These are phyloP conservation scores for Apamea crenata DNA, from an alignment of 2,888 invertebrate genomes.

Conservation along the genomic window DNA sequence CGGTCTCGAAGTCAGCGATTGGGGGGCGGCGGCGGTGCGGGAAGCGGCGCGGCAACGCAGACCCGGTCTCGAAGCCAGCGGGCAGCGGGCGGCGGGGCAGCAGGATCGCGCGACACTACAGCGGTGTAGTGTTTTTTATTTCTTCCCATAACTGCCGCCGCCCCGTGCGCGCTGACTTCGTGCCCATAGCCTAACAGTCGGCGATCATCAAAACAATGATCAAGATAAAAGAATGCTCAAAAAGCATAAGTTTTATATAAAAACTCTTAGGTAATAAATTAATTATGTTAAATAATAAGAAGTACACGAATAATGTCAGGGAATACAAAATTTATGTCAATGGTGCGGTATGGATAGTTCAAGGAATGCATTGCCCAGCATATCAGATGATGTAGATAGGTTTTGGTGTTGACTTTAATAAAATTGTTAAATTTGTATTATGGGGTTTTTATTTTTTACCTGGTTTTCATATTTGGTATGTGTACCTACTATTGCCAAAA, in stretches of 20 bases:
- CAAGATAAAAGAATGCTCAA: slow-evolving; percentile 74
- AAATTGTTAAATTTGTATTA: slow-evolving; percentile 89
- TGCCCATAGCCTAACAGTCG: slow-evolving; percentile 1
- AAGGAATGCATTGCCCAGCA: slow-evolving; percentile 82
- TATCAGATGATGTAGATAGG: slow-evolving; percentile 87
- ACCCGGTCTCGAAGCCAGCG: too few relatives aligned
- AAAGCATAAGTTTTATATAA: slow-evolving; percentile 72
- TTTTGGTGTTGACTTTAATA: slow-evolving; percentile 87
- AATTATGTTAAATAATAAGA: slow-evolving; percentile 71
- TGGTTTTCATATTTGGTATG: too few relatives aligned
- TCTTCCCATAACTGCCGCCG: too few relatives aligned
- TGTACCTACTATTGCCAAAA: too few relatives aligned
- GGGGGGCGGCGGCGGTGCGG: too few relatives aligned
- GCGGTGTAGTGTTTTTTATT: too few relatives aligned
- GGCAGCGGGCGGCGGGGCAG: too few relatives aligned
- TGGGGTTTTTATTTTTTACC: slow-evolving; percentile 63
- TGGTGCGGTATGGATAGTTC: slow-evolving; percentile 61
- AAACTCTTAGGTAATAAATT: slow-evolving; percentile 70
- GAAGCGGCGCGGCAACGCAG: too few relatives aligned
- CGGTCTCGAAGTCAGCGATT: too few relatives aligned
- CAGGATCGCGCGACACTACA: too few relatives aligned
- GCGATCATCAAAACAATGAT: slow-evolving; percentile 62
- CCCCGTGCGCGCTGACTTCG: too few relatives aligned
- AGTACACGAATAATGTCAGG: slow-evolving; percentile 65
- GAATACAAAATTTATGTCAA: slow-evolving; percentile 65